A percentile compares a stretch with the other conserved stretches of the same genome.
phyloP scores from a whole-genome alignment of 2,797 vertebrate species.

The Sylvilagus floridanus region DNA sequence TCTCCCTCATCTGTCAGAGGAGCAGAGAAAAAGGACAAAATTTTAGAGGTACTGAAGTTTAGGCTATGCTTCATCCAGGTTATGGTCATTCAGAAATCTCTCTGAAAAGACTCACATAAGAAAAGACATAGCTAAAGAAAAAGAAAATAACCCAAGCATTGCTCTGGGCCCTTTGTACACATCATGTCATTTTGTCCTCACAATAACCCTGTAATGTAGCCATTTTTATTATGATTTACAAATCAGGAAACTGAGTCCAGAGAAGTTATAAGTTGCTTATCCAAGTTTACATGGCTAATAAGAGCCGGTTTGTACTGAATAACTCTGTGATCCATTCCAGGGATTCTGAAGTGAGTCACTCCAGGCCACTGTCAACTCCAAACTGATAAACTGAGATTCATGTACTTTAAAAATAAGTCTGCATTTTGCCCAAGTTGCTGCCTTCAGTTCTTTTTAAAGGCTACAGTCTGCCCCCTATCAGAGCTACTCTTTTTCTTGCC shows the following conservation, averaged over 20 bases:
- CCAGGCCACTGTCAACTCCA: background rate
- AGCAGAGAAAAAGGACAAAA: background rate
- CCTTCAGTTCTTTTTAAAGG: background rate
- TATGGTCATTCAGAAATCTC: background rate
- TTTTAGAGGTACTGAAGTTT: background rate
- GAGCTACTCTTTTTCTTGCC: background rate
- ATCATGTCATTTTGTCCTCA: background rate
- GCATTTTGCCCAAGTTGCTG: background rate
- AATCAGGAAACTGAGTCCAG: background rate
- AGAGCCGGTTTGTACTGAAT: background rate
- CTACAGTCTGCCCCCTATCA: background rate
- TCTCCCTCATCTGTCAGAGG: background rate
- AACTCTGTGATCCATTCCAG: background rate
- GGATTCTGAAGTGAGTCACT: background rate
- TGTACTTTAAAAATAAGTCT: background rate
- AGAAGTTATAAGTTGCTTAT: background rate
- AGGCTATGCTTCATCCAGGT: background rate
- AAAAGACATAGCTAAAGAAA: background rate
- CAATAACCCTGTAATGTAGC: background rate
- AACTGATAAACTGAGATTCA: background rate
- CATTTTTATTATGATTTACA: background rate
- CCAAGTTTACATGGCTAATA: background rate
- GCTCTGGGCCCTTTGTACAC: background rate
- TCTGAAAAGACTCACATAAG: background rate
- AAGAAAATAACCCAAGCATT: background rate